Base-by-base conservation (phyloP, 2,888 invertebrate species). In the Cephus runcator region DNA sequence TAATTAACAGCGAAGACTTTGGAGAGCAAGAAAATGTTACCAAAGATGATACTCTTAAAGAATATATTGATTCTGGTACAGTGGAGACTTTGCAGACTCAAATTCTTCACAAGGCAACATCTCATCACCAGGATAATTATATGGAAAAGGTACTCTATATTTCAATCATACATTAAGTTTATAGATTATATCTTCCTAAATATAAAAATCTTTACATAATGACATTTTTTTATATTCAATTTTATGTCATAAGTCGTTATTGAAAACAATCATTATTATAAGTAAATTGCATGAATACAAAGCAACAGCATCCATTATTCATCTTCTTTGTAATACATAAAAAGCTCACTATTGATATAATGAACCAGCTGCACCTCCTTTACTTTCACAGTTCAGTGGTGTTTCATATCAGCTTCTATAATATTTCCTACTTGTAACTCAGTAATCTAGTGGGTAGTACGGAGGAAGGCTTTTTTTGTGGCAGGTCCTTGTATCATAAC, bases 21-120 rank as follows among this genome's bases (percentile, higher is more conserved):
- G 79, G 69, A 33, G 35, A 78, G 75, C 82, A 83, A 30, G 84
- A 85, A 71, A 90, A 89, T 79, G 76, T 83, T n/a, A 86, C 85
- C 4, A 79, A 85, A 68, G 81, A 83, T 30, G 79, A 77, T 35
- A 75, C 79, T 40, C 77, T 73, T n/a, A 56, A 73, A 71, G 79
- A 76, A 73, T 75, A 75, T 56, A 69, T 76, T 23, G 83, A 82
- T 36, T 34, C 77, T 12, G 69, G 80, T 2, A 40, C 31, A 69
- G 73, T 81, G 69, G n/a, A 78, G 30, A 75, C 79, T 75, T 33
- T 34, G 0, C 75, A 83, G 75, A 36, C 79, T 74, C 56, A 77
- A 40, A 73, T 69, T 71, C 77, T 78, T 73, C 73, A 34, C 68
- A 79, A 79, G n/a, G 69, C 78, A 30, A 81, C 84, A 36, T 80